phyloP scores from a whole-genome alignment of 1,140 invertebrate species.

The Drosophila parvula region DNA sequence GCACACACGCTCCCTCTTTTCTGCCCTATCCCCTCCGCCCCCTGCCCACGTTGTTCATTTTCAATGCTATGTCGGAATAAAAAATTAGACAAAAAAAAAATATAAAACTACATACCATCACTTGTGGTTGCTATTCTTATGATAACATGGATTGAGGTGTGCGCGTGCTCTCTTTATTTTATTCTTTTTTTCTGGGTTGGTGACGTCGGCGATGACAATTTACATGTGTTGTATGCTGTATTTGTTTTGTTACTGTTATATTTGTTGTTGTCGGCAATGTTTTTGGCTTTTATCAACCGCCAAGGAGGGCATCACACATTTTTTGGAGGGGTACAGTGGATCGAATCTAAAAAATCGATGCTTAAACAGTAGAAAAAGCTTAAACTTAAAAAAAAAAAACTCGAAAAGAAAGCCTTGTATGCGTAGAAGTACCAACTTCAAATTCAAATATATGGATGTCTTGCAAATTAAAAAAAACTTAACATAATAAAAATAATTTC shows the following conservation, averaged over 20 bases:
- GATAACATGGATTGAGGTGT: slow-evolving; percentile 42
- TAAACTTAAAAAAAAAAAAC: neutral
- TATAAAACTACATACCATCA: slow-evolving; percentile 56
- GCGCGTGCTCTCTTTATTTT: slow-evolving; percentile 40
- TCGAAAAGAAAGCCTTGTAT: no score
- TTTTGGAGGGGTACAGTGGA: slow-evolving; percentile 33
- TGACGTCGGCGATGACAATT: slow-evolving; percentile 49
- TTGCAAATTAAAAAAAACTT: no score
- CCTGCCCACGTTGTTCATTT: slow-evolving; percentile 34
- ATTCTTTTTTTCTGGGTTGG: slow-evolving; percentile 18
- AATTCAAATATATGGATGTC: no score
- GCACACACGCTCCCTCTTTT: slow-evolving; percentile 22
- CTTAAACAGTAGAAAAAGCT: neutral
- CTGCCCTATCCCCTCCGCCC: neutral
- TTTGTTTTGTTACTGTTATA: slow-evolving; percentile 60
- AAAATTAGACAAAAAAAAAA: slow-evolving; percentile 18
- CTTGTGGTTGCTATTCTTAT: slow-evolving; percentile 43
- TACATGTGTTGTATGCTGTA: slow-evolving; percentile 59
- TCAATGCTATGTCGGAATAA: slow-evolving; percentile 53
- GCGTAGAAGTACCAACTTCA: no score
- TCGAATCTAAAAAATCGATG: neutral
- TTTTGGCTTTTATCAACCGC: slow-evolving; percentile 34
- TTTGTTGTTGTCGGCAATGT: slow-evolving; percentile 18
- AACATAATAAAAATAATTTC: no score
- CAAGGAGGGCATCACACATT: slow-evolving; percentile 18